Evolutionary conservation across 2,797 vertebrate species (phyloP).

Genomic region (Eulemur mongoz): DNA sequence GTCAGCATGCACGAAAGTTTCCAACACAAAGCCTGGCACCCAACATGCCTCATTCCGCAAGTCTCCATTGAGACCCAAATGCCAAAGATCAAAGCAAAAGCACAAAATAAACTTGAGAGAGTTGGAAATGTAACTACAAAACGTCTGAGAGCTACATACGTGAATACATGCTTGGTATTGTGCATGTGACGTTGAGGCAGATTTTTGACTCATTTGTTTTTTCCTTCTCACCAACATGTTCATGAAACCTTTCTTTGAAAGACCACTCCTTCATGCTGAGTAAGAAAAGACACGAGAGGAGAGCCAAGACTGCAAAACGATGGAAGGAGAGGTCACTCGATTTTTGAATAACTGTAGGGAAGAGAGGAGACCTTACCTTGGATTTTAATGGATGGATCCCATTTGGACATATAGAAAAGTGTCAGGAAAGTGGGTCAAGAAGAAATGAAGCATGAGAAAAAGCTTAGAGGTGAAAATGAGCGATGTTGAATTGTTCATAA

Average conservation of each 20-base stretch:
- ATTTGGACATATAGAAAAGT: not conserved
- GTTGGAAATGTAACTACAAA: not conserved
- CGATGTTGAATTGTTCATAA: not conserved
- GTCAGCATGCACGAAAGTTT: not conserved
- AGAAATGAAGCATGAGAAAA: not conserved
- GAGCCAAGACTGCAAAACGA: not conserved
- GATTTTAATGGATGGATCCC: not conserved
- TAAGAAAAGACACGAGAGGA: not conserved
- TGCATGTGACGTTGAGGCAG: not conserved
- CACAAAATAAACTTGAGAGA: not conserved
- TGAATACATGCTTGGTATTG: accelerated
- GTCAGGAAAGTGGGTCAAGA: not conserved
- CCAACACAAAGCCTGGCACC: not conserved
- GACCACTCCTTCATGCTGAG: not conserved
- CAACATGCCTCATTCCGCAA: accelerated
- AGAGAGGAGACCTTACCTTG: not conserved
- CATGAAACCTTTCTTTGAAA: not conserved
- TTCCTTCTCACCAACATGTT: not conserved
- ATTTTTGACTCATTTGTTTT: not conserved
- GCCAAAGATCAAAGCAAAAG: not conserved
- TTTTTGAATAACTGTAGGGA: not conserved
- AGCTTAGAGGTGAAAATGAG: not conserved
- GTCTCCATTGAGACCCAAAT: not conserved
- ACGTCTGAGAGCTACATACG: accelerated
- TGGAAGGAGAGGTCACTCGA: not conserved